Conservation (phyloP, 2,797 vertebrate genomes). For the Sebastes cheni region DNA sequence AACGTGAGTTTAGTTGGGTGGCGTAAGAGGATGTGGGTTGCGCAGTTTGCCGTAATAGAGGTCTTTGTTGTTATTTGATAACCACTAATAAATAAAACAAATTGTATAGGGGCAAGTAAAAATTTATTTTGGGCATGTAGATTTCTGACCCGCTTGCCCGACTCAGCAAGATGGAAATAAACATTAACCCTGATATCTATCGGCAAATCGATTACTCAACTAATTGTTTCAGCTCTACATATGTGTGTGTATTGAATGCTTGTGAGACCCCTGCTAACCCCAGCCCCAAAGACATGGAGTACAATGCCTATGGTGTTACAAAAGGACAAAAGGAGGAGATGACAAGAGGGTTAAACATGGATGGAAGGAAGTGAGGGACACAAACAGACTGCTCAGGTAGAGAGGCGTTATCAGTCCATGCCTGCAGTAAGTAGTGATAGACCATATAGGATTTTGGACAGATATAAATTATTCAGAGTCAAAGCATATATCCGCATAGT, state of each 20-base stretch:
- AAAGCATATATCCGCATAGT: not conserved
- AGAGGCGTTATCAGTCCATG: not conserved
- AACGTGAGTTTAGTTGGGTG: no score
- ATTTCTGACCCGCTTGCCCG: no score
- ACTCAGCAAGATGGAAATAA: no score
- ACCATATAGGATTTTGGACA: not conserved
- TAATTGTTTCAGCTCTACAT: not conserved
- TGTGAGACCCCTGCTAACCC: not conserved
- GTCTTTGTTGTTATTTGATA: no score
- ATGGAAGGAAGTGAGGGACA: slow-evolving; percentile 26
- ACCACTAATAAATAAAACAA: no score
- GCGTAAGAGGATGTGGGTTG: no score
- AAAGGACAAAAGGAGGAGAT: slow-evolving; percentile 46
- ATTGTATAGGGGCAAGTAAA: no score
- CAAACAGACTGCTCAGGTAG: not conserved
- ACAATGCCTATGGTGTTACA: not conserved
- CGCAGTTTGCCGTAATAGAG: no score
- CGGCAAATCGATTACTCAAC: not conserved
- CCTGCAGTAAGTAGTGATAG: not conserved
- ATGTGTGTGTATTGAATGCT: not conserved
- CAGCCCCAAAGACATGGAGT: not conserved
- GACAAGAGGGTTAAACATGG: slow-evolving; percentile 7
- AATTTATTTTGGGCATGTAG: no score
- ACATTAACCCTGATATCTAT: not conserved
- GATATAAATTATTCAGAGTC: no score